phyloP scores from a whole-genome alignment of 2,113 vertebrate species.

The Holacanthus passer region DNA sequence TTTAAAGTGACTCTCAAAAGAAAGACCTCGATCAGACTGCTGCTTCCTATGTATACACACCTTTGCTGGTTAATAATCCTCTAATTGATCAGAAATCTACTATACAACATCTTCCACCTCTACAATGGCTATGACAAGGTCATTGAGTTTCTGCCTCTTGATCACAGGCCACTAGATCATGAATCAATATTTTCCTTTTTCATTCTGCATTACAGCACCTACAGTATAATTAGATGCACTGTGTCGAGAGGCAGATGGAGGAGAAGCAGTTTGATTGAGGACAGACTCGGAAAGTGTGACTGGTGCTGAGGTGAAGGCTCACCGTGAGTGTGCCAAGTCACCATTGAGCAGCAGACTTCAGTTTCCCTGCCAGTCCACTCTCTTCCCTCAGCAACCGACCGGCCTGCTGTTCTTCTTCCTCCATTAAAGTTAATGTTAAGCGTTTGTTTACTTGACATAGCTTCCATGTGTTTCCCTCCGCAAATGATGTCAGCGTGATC shows the following conservation, averaged over 20 bases:
- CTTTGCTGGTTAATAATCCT: slow-evolving; percentile 6
- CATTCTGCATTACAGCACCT: slow-evolving; percentile 24
- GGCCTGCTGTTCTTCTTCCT: not conserved
- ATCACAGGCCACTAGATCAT: slow-evolving; percentile 25
- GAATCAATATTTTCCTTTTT: slow-evolving; percentile 49
- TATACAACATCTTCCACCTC: not conserved
- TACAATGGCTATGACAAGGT: slow-evolving; percentile 19
- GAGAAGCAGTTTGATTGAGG: slow-evolving; percentile 49
- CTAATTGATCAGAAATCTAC: slow-evolving; percentile 14
- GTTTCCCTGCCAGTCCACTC: slow-evolving; percentile 25
- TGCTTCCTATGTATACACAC: not conserved
- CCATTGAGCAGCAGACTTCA: slow-evolving; percentile 27
- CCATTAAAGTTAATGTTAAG: not conserved
- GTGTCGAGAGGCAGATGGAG: slow-evolving; percentile 36
- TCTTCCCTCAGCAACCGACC: slow-evolving; percentile 19
- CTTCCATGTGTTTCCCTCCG: slow-evolving; percentile 10
- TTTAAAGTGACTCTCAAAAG: not conserved
- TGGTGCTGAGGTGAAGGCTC: slow-evolving; percentile 50
- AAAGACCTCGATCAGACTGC: not conserved
- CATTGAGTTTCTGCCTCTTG: slow-evolving; percentile 17
- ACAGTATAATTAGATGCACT: slow-evolving; percentile 39
- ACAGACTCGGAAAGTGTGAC: slow-evolving; percentile 73
- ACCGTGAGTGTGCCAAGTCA: slow-evolving; percentile 37
- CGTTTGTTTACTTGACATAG: slow-evolving; percentile 25
- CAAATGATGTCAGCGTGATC: slow-evolving; percentile 29